Conservation (phyloP, 2,797 vertebrate species). For the Epinephelus awoara region DNA sequence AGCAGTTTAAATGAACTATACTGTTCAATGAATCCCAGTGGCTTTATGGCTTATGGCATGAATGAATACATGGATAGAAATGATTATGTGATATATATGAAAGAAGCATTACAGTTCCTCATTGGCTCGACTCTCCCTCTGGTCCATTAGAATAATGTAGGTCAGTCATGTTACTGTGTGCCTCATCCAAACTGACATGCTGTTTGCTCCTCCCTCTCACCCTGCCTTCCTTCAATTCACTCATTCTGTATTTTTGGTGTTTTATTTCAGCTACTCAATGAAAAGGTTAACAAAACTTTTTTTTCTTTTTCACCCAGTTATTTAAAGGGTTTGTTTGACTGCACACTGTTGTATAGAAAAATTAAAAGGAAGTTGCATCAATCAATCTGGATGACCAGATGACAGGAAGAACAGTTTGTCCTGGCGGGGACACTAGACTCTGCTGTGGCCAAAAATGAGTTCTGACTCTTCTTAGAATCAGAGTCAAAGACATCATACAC, state of each 20-base stretch:
- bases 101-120: background rate
- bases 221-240: background rate
- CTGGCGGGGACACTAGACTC: background rate
- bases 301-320: background rate
- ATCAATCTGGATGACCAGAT: background rate
- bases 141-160: slow-evolving; percentile 38
- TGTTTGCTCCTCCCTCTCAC: background rate
- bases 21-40: background rate
- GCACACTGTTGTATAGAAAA: background rate
- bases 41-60: background rate
- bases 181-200: slow-evolving; percentile 30
- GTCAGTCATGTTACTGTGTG: slow-evolving; percentile 39
- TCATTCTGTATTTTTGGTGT: background rate
- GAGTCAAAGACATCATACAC: background rate
- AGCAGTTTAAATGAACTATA: background rate
- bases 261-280: background rate
- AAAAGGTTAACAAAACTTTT: background rate
- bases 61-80: background rate
- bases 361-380: background rate
- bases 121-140: background rate
- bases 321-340: background rate
- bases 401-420: background rate
- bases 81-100: background rate
- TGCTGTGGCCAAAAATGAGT: background rate
- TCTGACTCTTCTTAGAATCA: too few relatives aligned